phyloP scores from a whole-genome alignment of 2,113 vertebrate genomes.

The Hippocampus barbouri region DNA sequence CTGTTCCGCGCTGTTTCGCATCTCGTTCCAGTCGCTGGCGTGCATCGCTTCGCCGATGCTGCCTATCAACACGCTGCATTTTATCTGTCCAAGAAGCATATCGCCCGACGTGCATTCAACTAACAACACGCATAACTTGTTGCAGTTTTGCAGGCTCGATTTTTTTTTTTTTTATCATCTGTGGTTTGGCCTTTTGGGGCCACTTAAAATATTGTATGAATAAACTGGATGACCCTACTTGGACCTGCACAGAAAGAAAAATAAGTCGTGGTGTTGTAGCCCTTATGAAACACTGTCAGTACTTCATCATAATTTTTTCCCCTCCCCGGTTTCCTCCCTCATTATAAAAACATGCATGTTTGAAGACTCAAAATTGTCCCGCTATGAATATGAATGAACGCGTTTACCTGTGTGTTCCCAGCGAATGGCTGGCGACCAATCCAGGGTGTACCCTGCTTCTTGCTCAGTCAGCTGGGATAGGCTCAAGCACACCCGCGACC shows the following conservation, averaged over 20 bases:
- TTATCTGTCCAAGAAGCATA: constrained; percentile 32
- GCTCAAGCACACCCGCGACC: no score
- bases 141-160: not conserved
- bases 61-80: constrained; percentile 39
- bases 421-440: no score
- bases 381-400: no score
- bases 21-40: constrained; percentile 47
- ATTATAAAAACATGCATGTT: no score
- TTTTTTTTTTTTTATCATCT: constrained; percentile 1
- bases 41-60: constrained; percentile 33
- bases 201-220: not conserved
- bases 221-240: not conserved
- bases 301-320: not conserved
- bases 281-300: not conserved
- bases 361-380: no score
- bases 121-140: constrained; percentile 6
- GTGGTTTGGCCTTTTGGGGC: not conserved
- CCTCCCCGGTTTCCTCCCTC: no score
- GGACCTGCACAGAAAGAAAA: not conserved
- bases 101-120: constrained; percentile 9
- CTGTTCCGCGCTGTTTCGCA: constrained; percentile 50
- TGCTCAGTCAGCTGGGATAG: not conserved
- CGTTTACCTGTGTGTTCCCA: no score
- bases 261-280: not conserved
- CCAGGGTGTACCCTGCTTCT: not conserved